Base-by-base conservation (phyloP, 2,797 vertebrate genomes). In the Limnodromus scolopaceus region DNA sequence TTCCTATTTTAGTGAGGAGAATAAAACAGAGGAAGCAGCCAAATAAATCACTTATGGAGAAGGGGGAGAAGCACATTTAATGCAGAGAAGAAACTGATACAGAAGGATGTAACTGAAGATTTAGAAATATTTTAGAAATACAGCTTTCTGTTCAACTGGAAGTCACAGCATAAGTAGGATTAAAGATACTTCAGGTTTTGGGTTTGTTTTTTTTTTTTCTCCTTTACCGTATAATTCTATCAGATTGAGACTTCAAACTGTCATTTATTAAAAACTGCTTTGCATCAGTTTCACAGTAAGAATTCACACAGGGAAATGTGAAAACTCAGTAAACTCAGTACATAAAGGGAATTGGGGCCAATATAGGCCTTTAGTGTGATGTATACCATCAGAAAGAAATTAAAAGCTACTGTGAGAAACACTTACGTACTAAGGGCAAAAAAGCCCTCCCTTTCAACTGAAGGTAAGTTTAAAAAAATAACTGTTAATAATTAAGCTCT, bases 331-430 rank as follows among this genome's bases (percentile, higher is more conserved):
- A 65, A 94, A 12, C 7, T 68, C 24, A 3, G 19, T 48, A 65
- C 12, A 11, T 25, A 41, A 74, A 38, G 13, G 10, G 9, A 58
- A 20, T 16, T 0, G 0, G 9, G 45, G 53, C 36, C n/a, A 74
- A 41, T 6, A n/a, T 3, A 13, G 34, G 11, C 22, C 43, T 75
- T 55, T 78, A 48, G n/a, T 55, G 49, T 0, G 2, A 54, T 23
- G 39, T 25, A 34, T 32, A 32, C 24, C 34, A 43, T 20, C 43
- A 66, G 43, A 68, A 76, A 45, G 23, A 41, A 16, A 16, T 8
- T 8, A 75, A 53, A 48, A 75, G 19, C 12, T 27, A 11, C 4
- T 34, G 69, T 6, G 18, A 80, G 6, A 45, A 72, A 43, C 30
- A 43, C 4, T 36, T n/a, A 15, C 0, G 8, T 23, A 48, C 16